Percentiles rank a stretch among this genome's conserved stretches.
These are phyloP conservation scores for Venusia cambrica DNA, from an alignment of 2,888 invertebrate species.

Conservation along the genomic window DNA sequence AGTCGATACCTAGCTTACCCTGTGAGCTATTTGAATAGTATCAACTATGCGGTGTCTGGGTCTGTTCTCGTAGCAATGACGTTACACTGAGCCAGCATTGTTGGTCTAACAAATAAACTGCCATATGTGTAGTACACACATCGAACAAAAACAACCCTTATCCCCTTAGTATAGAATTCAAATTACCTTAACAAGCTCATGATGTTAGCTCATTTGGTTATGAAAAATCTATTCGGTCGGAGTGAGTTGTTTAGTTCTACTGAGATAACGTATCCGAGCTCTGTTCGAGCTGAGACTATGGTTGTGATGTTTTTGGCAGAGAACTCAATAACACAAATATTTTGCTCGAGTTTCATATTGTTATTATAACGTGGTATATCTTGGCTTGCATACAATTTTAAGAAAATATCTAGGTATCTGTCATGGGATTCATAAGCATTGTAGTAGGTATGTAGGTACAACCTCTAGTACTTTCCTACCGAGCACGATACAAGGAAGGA, in stretches of 20 bases:
- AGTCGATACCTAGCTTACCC: conserved; percentile 23
- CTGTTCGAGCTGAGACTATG: conserved; percentile 50
- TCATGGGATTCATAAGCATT: too few species aligned
- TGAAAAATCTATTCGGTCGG: conserved; percentile 40
- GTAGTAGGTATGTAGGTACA: too few species aligned
- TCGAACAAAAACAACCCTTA: conserved; percentile 33
- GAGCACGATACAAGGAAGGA: too few species aligned
- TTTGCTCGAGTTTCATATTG: conserved; percentile 6
- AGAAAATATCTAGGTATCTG: too few species aligned
- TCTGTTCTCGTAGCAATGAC: conserved; percentile 57
- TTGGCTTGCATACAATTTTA: too few species aligned
- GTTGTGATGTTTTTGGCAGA: conserved; percentile 47
- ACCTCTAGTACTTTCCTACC: too few species aligned
- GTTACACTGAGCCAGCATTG: conserved; percentile 56
- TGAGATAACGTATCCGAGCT: conserved; percentile 68
- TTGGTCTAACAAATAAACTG: conserved; percentile 30
- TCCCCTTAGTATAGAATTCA: conserved; percentile 30
- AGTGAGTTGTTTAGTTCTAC: conserved; percentile 72
- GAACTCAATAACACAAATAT: conserved; percentile 42
- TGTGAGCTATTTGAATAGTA: conserved; percentile 60
- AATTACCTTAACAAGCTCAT: conserved; percentile 22
- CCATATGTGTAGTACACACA: too few species aligned
- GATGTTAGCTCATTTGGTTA: conserved; percentile 32
- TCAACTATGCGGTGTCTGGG: conserved; percentile 65
- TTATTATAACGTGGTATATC: conserved; percentile 1